Conservation (phyloP, 2,797 vertebrate species). For the Allobates femoralis region DNA sequence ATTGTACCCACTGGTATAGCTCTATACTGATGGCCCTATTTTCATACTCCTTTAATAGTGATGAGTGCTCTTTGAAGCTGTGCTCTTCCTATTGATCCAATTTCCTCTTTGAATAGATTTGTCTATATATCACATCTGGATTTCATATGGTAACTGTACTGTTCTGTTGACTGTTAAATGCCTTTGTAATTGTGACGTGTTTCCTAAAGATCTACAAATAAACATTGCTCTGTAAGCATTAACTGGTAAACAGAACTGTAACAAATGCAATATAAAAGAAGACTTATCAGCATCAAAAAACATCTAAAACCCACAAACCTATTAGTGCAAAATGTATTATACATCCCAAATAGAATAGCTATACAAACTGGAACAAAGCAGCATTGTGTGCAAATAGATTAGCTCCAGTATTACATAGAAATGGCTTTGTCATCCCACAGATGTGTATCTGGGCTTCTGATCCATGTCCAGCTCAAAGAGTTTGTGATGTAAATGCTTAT, state of each 20-base stretch:
- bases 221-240: slow-evolving; percentile 17
- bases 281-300: background rate
- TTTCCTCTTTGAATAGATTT: slow-evolving; percentile 4
- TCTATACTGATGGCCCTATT: background rate
- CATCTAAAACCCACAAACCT: slow-evolving; percentile 22
- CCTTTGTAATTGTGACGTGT: slow-evolving; percentile 35
- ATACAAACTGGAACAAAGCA: slow-evolving; percentile 9
- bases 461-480: background rate
- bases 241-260: slow-evolving; percentile 20
- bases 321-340: background rate
- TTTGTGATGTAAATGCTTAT: background rate
- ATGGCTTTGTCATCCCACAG: slow-evolving; percentile 15
- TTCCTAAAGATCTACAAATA: slow-evolving; percentile 42
- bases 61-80: background rate
- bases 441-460: background rate
- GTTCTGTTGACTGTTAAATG: slow-evolving; percentile 29
- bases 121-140: slow-evolving; percentile 32
- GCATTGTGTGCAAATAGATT: background rate
- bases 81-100: background rate
- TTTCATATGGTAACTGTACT: slow-evolving; percentile 36
- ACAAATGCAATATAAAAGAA: slow-evolving; percentile 5
- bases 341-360: background rate
- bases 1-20: background rate
- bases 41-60: background rate
- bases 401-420: background rate